Conservation (phyloP, 2,888 invertebrate species). For the Xanthia togata region DNA sequence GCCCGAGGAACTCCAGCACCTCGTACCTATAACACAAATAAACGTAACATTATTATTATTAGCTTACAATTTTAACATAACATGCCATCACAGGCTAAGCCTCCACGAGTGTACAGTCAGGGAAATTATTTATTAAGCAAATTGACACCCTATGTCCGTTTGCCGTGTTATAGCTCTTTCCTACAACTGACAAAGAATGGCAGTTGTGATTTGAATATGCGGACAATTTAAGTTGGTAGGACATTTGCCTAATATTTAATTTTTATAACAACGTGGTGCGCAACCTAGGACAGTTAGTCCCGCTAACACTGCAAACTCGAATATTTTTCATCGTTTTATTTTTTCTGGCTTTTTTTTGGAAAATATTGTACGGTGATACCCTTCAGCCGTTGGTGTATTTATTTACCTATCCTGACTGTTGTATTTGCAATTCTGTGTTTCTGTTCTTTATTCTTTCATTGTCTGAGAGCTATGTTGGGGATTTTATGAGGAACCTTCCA, state of each 20-base stretch:
- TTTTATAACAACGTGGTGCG: too few relatives aligned
- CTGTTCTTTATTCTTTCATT: constrained; percentile 2
- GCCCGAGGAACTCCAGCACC: constrained; percentile 99
- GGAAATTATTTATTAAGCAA: neutral
- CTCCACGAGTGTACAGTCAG: neutral
- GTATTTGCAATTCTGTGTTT: neutral
- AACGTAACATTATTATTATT: neutral
- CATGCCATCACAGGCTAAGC: neutral
- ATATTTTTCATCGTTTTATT: too few relatives aligned
- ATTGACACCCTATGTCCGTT: neutral
- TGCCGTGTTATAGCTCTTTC: neutral
- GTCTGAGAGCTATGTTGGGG: constrained; percentile 8
- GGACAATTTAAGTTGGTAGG: neutral
- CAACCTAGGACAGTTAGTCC: too few relatives aligned
- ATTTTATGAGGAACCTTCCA: constrained; percentile 7
- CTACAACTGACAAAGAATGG: neutral
- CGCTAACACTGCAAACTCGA: too few relatives aligned
- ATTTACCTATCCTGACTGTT: constrained; percentile 5
- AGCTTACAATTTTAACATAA: neutral
- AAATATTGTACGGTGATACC: too few relatives aligned
- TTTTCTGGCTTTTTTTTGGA: too few relatives aligned
- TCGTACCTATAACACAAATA: constrained; percentile 87
- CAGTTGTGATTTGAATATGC: neutral
- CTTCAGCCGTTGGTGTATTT: neutral
- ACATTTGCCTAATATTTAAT: neutral